Percentiles rank a stretch among this genome's conserved stretches.
Conservation (phyloP, 2,888 invertebrate species). For the Mimas tiliae region DNA sequence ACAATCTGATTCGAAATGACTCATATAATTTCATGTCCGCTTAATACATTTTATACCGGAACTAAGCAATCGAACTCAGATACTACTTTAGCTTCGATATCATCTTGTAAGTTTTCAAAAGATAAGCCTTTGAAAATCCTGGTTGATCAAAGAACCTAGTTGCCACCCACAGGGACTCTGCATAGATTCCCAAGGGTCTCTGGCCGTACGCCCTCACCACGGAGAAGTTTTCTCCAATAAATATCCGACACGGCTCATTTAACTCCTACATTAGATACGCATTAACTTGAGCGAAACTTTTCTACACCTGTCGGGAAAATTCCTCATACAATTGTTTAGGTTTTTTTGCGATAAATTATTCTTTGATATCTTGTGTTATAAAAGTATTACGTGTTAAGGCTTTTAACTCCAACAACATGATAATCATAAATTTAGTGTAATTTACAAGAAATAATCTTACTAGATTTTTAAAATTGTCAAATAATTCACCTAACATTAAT, state of each 20-base stretch:
- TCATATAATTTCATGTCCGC: not conserved
- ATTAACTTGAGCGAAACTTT: constrained; percentile 42
- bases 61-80: constrained; percentile 17
- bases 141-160: constrained; percentile 33
- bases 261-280: constrained; percentile 48
- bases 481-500: no score
- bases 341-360: not conserved
- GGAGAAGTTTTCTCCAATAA: constrained; percentile 39
- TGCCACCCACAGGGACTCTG: constrained; percentile 24
- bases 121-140: constrained; percentile 19
- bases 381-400: not conserved
- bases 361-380: not conserved
- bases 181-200: constrained; percentile 8
- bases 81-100: constrained; percentile 1
- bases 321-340: not conserved
- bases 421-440: no score
- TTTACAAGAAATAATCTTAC: no score
- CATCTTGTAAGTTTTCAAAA: constrained; percentile 2
- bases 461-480: no score
- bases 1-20: not conserved
- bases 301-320: constrained; percentile 34
- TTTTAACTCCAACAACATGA: no score
- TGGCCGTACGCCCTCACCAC: constrained; percentile 32
- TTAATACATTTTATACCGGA: constrained; percentile 13
- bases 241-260: constrained; percentile 53